Base-by-base conservation (phyloP, 2,113 vertebrate genomes). In the Hydropotes inermis region DNA sequence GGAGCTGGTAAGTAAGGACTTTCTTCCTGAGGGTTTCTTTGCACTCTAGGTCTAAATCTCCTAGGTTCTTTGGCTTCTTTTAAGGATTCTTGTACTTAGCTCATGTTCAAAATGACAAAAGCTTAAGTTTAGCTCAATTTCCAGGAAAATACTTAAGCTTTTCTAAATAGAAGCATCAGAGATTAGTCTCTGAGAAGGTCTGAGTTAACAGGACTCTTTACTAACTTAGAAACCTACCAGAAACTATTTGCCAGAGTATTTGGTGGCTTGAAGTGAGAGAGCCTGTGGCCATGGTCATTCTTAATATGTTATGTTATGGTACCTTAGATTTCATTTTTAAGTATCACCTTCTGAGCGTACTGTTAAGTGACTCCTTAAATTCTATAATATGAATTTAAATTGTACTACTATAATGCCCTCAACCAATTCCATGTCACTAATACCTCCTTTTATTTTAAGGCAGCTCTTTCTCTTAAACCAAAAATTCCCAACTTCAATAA, bases 21-120 rank as follows among this genome's bases (percentile, higher is more conserved):
- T 93, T 74, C 50, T 96, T 82, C 6, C 27, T 90, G 58, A 64
- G 50, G 78, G 16, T 87, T 94, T 96, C 79, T 90, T 92, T 87
- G 28, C 76, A 58, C 78, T 94, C 78, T 64, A 16, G 25, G 39
- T 89, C 50, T 45, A 89, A 82, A 88, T 92, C 30, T 33, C 52
- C 36, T 52, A 60, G 4, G 6, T 93, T 90, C 76, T 89, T 88
- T 84, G 58, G 50, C 70, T 91, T 10, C 45, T 84, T 95, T 92
- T 89, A 43, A 92, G 78, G 79, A n/a, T 91, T 33, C n/a, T 84
- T 88, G 3, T 27, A 91, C 50, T 94, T n/a, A 87, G 50, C 50
- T 67, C 21, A 33, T 84, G 14, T 86, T 89, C 12, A 43, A 36
- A 86, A 36, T 78, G 16, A 57, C 23, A 91, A 28, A 95, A 93